Evolutionary conservation across 2,797 vertebrate genomes (phyloP).

Genomic region (Sphenodon punctatus): DNA sequence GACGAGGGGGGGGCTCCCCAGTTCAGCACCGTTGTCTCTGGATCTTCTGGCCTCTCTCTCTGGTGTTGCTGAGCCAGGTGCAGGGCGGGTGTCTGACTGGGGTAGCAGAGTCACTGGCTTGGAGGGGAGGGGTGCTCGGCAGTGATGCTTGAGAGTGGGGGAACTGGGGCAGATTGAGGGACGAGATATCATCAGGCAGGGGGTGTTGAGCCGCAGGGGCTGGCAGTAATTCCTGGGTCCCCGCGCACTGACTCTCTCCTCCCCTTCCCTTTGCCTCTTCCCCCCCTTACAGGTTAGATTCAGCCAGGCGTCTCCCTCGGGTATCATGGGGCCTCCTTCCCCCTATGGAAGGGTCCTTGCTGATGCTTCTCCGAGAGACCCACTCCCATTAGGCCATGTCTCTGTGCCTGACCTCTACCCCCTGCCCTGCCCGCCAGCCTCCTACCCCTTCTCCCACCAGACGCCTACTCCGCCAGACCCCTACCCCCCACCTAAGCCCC

Average conservation of each 20-base stretch:
- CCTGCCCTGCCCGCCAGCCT: not conserved
- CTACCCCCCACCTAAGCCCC: not conserved
- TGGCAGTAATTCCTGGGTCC: not conserved
- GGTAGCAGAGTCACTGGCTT: not conserved
- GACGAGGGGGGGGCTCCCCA: too few species aligned
- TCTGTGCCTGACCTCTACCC: not conserved
- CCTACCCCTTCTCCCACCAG: constrained; percentile 17
- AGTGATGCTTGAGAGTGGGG: not conserved
- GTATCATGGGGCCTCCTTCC: constrained; percentile 26
- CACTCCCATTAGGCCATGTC: not conserved
- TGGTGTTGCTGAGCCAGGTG: too few species aligned
- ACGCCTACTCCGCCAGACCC: constrained; percentile 1
- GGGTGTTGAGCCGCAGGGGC: not conserved
- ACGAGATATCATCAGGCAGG: not conserved
- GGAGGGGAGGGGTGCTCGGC: not conserved
- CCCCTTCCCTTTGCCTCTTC: not conserved
- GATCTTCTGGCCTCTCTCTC: too few species aligned
- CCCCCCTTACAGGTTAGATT: constrained; percentile 19
- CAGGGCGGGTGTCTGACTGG: not conserved
- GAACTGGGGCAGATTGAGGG: too few species aligned
- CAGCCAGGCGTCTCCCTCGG: constrained; percentile 10
- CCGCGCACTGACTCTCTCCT: too few species aligned
- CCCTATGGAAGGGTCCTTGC: not conserved
- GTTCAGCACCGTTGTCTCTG: too few species aligned
- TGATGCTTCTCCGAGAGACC: not conserved